These are phyloP conservation scores for Choloepus hoffmanni DNA, from an alignment of 2,113 vertebrate genomes.

Conservation along the genomic window DNA sequence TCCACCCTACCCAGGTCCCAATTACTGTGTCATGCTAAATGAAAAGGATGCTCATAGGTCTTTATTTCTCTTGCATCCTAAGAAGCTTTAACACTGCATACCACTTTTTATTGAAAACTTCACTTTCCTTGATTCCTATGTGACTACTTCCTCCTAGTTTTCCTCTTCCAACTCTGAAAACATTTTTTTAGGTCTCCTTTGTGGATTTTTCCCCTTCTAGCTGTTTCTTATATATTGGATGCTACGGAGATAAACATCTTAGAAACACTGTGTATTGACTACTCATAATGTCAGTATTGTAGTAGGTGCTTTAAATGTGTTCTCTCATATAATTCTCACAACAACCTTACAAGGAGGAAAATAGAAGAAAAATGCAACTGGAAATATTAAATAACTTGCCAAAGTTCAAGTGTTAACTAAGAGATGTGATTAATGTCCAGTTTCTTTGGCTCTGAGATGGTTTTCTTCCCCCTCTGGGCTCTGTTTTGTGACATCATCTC, in stretches of 20 bases:
- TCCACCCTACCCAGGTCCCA: neutral
- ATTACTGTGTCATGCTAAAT: neutral
- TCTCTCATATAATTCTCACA: neutral
- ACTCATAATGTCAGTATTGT: neutral
- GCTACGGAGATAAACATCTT: neutral
- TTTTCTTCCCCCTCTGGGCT: neutral
- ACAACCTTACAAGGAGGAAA: neutral
- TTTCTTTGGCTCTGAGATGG: neutral
- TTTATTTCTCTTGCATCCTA: neutral
- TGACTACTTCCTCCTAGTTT: neutral
- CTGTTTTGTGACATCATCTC: neutral
- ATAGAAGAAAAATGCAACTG: neutral
- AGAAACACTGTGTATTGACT: neutral
- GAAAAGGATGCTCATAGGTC: neutral
- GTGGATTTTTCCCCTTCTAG: neutral
- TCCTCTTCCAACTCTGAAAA: neutral
- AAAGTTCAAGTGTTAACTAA: neutral
- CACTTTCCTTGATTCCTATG: neutral
- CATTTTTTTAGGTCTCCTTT: neutral
- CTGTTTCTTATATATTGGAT: neutral
- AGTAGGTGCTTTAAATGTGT: neutral
- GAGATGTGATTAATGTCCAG: neutral
- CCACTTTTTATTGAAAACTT: neutral
- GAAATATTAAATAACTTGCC: neutral
- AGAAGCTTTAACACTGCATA: neutral